A percentile compares a stretch with the other conserved stretches of the same genome.
These are phyloP conservation scores for Schizopygopsis pylzovi DNA, from an alignment of 2,797 vertebrate species.

Conservation along the genomic window DNA sequence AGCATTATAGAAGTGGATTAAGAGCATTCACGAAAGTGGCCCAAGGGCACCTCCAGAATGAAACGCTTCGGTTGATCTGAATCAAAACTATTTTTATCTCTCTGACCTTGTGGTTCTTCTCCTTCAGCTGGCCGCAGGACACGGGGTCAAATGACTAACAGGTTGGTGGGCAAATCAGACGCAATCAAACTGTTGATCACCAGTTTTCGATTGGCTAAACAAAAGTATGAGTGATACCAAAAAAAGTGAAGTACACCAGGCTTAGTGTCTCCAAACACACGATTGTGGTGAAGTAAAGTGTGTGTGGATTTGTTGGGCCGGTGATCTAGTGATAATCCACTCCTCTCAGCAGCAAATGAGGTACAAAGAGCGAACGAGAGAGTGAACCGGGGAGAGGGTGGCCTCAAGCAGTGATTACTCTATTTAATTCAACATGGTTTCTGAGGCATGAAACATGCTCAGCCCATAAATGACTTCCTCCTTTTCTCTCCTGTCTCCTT, in stretches of 20 bases:
- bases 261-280: conserved; percentile 20
- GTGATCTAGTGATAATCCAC: conserved; percentile 62
- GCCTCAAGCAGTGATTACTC: conserved; percentile 67
- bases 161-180: conserved; percentile 32
- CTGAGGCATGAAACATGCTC: conserved; percentile 67
- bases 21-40: conserved; percentile 80
- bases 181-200: neutral
- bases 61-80: conserved; percentile 81
- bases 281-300: conserved; percentile 5
- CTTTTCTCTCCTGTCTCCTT: conserved; percentile 48
- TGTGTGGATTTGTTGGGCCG: conserved; percentile 43
- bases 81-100: conserved; percentile 72
- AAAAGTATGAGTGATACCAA: neutral
- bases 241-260: neutral
- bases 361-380: conserved; percentile 41
- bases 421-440: conserved; percentile 67
- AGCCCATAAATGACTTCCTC: conserved; percentile 64
- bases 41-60: conserved; percentile 81
- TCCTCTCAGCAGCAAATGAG: conserved; percentile 54
- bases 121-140: conserved; percentile 41
- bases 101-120: conserved; percentile 58
- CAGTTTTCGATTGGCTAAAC: neutral
- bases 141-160: conserved; percentile 50
- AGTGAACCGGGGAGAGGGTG: conserved; percentile 53
- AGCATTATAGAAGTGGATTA: conserved; percentile 77